Evolutionary conservation across 2,113 vertebrate species (phyloP).

Genomic region (Eptesicus fuscus): DNA sequence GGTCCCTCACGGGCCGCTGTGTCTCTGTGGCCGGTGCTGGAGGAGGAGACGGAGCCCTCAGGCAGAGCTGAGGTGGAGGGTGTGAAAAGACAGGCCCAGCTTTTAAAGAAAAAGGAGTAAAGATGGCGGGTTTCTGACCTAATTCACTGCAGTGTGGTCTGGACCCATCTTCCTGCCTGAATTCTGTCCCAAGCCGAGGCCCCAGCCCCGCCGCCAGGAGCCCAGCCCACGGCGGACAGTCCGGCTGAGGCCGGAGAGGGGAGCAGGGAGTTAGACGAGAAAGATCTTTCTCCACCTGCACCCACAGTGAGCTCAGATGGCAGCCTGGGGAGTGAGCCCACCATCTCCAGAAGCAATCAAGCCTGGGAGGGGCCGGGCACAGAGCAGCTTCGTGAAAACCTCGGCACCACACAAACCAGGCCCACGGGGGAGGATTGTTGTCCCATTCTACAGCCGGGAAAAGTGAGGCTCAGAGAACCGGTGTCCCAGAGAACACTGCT

Average conservation of each 20-base stretch:
- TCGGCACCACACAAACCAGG: accelerated
- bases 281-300: neutral
- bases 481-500: neutral
- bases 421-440: too few relatives aligned
- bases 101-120: too few relatives aligned
- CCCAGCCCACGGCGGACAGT: neutral
- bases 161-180: neutral
- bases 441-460: neutral
- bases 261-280: neutral
- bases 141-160: neutral
- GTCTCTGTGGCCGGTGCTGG: neutral
- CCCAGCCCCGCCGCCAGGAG: neutral
- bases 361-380: neutral
- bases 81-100: neutral
- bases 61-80: neutral
- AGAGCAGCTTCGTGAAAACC: neutral
- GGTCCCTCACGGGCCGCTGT: too few relatives aligned
- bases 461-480: neutral
- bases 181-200: neutral
- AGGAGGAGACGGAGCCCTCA: accelerated
- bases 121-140: neutral
- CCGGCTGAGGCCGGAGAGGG: neutral
- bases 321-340: neutral
- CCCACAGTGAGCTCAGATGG: neutral
- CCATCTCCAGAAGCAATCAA: neutral